These are phyloP conservation scores for Conus betulinus DNA, from an alignment of 1,140 invertebrate species.

Conservation along the genomic window DNA sequence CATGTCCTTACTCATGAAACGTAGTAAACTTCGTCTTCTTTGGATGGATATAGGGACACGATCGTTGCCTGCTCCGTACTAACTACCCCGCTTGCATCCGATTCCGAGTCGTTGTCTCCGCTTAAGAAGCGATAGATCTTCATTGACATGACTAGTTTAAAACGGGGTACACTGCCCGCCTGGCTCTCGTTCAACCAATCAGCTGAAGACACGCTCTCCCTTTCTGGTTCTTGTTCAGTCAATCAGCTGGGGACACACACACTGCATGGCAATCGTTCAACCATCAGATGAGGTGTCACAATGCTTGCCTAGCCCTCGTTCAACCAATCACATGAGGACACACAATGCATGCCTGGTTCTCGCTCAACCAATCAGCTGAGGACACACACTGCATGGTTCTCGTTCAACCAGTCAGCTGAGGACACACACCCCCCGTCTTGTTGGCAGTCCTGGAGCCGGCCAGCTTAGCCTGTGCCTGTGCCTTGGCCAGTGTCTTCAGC, in stretches of 20 bases:
- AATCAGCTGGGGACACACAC: constrained; percentile 14
- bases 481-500: constrained; percentile 23
- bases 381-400: too few relatives aligned
- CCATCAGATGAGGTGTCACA: too few relatives aligned
- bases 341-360: background rate
- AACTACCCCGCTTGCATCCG: too few relatives aligned
- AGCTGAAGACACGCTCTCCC: constrained; percentile 24
- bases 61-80: too few relatives aligned
- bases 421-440: constrained; percentile 23
- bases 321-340: background rate
- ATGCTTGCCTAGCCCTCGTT: too few relatives aligned
- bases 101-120: background rate
- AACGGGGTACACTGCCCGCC: too few relatives aligned
- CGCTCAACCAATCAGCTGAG: background rate
- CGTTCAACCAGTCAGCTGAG: constrained; percentile 14
- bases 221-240: background rate
- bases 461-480: background rate
- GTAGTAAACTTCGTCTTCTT: too few relatives aligned
- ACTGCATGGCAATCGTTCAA: background rate
- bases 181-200: background rate
- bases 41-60: too few relatives aligned
- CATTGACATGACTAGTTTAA: background rate
- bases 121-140: background rate
- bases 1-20: too few relatives aligned
- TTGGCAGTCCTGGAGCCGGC: background rate